These are phyloP conservation scores for Gortyna flavago DNA, from an alignment of 2,888 invertebrate species.

Conservation along the genomic window DNA sequence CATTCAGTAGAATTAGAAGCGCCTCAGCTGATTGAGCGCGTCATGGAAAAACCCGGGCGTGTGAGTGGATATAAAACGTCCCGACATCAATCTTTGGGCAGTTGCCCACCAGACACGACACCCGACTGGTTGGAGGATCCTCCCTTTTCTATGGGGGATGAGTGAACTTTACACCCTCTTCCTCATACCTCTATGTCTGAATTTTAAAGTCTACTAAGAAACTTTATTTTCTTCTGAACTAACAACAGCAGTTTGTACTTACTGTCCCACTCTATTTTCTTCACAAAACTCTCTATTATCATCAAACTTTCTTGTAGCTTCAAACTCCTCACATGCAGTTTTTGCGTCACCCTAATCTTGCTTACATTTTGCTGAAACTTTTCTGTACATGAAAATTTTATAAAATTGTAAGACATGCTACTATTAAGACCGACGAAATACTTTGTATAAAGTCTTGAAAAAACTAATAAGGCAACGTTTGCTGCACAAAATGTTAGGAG, in stretches of 20 bases:
- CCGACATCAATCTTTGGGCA: no score
- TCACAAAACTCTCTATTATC: slow-evolving; percentile 4
- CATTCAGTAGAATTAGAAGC: neutral
- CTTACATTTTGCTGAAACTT: slow-evolving; percentile 23
- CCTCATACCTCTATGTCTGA: no score
- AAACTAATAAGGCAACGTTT: slow-evolving; percentile 60
- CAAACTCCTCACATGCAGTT: slow-evolving; percentile 42
- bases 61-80: no score
- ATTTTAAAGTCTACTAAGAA: neutral
- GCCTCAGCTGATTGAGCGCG: neutral
- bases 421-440: slow-evolving; percentile 44
- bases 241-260: slow-evolving; percentile 10
- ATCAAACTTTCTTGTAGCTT: slow-evolving; percentile 17
- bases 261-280: slow-evolving; percentile 1
- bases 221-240: neutral
- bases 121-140: no score
- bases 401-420: slow-evolving; percentile 50
- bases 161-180: no score
- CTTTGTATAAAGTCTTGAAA: slow-evolving; percentile 63
- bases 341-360: slow-evolving; percentile 40
- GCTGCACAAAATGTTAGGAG: slow-evolving; percentile 50
- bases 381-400: slow-evolving; percentile 54
- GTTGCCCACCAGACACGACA: no score
- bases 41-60: no score
- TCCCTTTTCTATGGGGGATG: no score